Evolutionary conservation across 2,888 invertebrate genomes (phyloP).

Genomic region (Frankliniella fusca): DNA sequence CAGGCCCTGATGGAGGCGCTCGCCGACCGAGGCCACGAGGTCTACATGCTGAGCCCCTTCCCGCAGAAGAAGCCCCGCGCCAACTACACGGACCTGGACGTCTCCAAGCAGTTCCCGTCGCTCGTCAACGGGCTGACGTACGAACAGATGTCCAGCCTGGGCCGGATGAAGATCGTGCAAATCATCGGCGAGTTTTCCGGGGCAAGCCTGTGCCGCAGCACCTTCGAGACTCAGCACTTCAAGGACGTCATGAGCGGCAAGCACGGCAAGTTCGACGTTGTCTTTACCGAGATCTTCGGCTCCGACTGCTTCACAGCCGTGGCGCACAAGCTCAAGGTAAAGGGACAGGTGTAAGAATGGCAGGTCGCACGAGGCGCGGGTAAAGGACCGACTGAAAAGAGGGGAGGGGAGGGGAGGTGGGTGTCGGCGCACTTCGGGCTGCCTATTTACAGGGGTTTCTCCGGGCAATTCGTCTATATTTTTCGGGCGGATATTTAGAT

Average conservation of each 20-base stretch:
- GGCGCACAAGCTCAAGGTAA: slow-evolving; percentile 36
- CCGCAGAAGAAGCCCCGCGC: slow-evolving; percentile 44
- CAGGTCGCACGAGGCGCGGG: too few relatives aligned
- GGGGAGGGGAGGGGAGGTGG: too few relatives aligned
- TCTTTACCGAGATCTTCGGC: slow-evolving; percentile 41
- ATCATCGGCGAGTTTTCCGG: slow-evolving; percentile 19
- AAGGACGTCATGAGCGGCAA: slow-evolving; percentile 7
- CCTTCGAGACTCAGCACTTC: neutral
- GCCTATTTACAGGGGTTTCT: too few relatives aligned
- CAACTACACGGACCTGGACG: slow-evolving; percentile 46
- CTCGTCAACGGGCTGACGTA: slow-evolving; percentile 29
- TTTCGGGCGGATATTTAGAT: too few relatives aligned
- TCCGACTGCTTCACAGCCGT: slow-evolving; percentile 39
- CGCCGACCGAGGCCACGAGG: slow-evolving; percentile 45
- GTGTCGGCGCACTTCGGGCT: too few relatives aligned
- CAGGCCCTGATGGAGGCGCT: slow-evolving; percentile 45
- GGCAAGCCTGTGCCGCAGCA: neutral
- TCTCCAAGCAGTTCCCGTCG: slow-evolving; percentile 33
- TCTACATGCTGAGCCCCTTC: slow-evolving; percentile 46
- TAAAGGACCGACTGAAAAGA: too few relatives aligned
- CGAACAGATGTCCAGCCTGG: slow-evolving; percentile 28
- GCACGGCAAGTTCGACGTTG: slow-evolving; percentile 38
- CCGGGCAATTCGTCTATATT: too few relatives aligned
- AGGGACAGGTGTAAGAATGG: too few relatives aligned
- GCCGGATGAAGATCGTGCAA: neutral